A percentile compares a stretch with the other conserved stretches of the same genome.
Evolutionary conservation across 2,888 invertebrate species (phyloP).

Genomic region (Anagyrus pseudococci): DNA sequence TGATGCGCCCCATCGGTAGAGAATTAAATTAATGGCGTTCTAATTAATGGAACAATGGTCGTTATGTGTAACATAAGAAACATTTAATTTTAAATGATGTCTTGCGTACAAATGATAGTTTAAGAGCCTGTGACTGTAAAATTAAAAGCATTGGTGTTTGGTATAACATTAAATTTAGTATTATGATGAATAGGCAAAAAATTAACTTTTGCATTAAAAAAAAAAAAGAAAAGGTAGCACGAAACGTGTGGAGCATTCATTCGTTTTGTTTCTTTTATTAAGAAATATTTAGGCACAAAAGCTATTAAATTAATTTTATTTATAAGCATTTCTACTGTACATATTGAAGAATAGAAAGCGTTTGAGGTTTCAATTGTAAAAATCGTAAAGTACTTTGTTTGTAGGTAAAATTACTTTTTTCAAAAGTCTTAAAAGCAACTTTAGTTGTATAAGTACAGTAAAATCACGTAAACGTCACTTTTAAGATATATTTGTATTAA

Average conservation of each 20-base stretch:
- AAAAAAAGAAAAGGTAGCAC: conserved; percentile 16
- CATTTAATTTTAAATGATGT: conserved; percentile 11
- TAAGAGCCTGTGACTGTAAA: conserved; percentile 29
- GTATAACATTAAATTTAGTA: background rate
- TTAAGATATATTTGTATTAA: background rate
- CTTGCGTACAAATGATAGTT: conserved; percentile 28
- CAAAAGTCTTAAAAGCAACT: too few relatives aligned
- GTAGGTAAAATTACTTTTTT: too few relatives aligned
- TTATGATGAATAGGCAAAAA: background rate
- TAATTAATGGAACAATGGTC: conserved; percentile 5
- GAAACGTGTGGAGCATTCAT: conserved; percentile 5
- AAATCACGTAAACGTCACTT: background rate
- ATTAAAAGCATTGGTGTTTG: conserved; percentile 23
- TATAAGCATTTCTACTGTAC: too few relatives aligned
- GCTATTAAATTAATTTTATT: background rate
- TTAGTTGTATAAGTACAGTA: background rate
- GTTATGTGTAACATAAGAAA: conserved; percentile 32
- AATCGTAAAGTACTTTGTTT: too few relatives aligned
- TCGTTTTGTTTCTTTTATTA: conserved; percentile 20
- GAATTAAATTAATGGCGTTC: conserved; percentile 13
- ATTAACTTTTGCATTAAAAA: conserved; percentile 24
- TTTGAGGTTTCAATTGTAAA: too few relatives aligned
- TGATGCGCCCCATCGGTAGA: conserved; percentile 33
- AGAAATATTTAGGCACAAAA: background rate
- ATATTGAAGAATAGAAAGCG: too few relatives aligned